Evolutionary conservation across 2,113 vertebrate genomes (phyloP).

Genomic region (Glaucomys volans): DNA sequence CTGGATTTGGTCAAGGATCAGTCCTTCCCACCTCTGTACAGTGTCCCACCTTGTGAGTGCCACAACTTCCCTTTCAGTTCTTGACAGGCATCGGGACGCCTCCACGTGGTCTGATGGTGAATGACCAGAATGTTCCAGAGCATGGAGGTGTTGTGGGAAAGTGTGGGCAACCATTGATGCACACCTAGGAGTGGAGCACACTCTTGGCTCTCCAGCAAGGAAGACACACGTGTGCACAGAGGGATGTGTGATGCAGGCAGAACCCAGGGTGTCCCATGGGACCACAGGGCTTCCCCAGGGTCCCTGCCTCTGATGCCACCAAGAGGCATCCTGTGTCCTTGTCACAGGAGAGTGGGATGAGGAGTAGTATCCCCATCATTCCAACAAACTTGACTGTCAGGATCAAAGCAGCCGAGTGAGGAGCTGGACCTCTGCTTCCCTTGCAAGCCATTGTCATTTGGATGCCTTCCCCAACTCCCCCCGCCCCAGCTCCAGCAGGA

Average conservation of each 20-base stretch:
- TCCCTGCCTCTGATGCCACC: background rate
- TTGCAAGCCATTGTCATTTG: background rate
- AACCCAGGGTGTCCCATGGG: background rate
- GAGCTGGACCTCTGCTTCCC: conserved; percentile 28
- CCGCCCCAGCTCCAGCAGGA: no score
- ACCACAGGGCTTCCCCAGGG: background rate
- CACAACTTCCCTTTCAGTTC: background rate
- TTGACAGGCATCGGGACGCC: background rate
- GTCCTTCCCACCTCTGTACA: background rate
- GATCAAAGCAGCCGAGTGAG: conserved; percentile 18
- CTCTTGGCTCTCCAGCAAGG: background rate
- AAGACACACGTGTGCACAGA: background rate
- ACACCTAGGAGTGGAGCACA: background rate
- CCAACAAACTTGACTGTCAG: background rate
- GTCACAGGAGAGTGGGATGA: background rate
- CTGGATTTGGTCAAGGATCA: background rate
- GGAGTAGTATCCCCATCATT: background rate
- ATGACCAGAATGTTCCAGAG: background rate
- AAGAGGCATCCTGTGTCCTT: background rate
- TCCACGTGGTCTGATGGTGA: background rate
- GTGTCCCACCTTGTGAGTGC: background rate
- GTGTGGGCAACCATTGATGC: background rate
- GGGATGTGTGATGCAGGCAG: background rate
- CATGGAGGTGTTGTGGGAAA: background rate
- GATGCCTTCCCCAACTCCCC: conserved; percentile 24